Conservation (phyloP, 1,140 invertebrate species). For the Eupristina koningsbergeri region DNA sequence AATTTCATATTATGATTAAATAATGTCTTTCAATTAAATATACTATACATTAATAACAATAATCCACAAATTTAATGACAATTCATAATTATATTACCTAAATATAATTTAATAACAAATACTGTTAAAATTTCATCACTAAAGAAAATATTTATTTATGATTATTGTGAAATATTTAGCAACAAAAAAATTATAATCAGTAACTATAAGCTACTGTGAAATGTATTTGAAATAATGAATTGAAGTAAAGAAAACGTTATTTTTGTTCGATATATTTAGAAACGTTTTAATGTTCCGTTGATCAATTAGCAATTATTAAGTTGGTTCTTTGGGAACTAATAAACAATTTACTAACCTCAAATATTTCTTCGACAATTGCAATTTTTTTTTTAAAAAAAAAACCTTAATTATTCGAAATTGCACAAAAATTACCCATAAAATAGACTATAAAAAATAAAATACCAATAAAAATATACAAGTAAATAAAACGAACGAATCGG, state of each 20-base stretch:
- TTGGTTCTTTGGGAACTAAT: background rate
- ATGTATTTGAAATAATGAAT: background rate
- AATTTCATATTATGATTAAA: no score
- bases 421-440: background rate
- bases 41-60: no score
- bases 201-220: background rate
- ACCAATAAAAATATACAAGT: no score
- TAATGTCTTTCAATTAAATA: no score
- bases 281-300: no score
- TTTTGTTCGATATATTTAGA: no score
- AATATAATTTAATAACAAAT: background rate
- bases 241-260: background rate
- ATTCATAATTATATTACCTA: background rate
- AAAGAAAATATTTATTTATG: background rate
- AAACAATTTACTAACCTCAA: constrained; percentile 19
- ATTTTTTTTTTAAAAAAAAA: background rate
- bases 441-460: no score
- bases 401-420: background rate
- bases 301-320: no score
- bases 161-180: constrained; percentile 14
- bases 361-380: background rate
- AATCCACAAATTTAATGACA: background rate
- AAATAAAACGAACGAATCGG: background rate
- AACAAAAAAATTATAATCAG: background rate
- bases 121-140: background rate